phyloP scores from a whole-genome alignment of 2,797 vertebrate species.

The Gymnothorax javanicus region DNA sequence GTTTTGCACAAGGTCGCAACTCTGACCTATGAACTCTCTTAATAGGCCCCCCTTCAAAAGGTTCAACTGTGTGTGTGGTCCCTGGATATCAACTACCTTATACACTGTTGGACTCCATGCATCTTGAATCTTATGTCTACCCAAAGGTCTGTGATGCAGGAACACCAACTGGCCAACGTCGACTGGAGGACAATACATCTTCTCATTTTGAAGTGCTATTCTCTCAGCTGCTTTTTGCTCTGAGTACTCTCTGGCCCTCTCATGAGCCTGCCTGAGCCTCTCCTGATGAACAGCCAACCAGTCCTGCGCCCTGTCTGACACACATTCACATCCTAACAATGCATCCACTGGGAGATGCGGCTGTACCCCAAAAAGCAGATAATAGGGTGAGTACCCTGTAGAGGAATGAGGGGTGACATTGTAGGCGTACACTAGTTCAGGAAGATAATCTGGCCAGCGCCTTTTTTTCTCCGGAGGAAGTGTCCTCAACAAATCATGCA shows the following conservation, averaged over 20 bases:
- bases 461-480: conserved; percentile 35
- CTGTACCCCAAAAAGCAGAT: conserved; percentile 28
- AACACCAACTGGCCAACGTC: conserved; percentile 26
- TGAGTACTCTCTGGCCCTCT: conserved; percentile 18
- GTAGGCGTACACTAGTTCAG: conserved; percentile 31
- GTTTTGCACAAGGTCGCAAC: conserved; percentile 20
- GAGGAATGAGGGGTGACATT: conserved; percentile 29
- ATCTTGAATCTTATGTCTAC: conserved; percentile 33
- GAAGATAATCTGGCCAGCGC: conserved; percentile 25
- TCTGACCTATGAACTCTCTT: conserved; percentile 2
- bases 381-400: conserved; percentile 16
- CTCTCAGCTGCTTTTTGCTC: conserved; percentile 15
- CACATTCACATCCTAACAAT: conserved; percentile 22
- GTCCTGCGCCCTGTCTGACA: background rate
- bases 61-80: conserved; percentile 30
- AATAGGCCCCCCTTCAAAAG: conserved; percentile 4
- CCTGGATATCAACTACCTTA: conserved; percentile 19
- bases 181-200: conserved; percentile 25
- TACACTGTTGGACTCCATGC: conserved; percentile 27
- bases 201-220: conserved; percentile 1
- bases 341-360: conserved; percentile 28
- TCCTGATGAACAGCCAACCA: conserved; percentile 29
- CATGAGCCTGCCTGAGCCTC: conserved; percentile 20
- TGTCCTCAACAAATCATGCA: conserved; percentile 29
- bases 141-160: conserved; percentile 3